Base-by-base conservation (phyloP, 1,140 invertebrate genomes). In the Akabosia matsudoensis region DNA sequence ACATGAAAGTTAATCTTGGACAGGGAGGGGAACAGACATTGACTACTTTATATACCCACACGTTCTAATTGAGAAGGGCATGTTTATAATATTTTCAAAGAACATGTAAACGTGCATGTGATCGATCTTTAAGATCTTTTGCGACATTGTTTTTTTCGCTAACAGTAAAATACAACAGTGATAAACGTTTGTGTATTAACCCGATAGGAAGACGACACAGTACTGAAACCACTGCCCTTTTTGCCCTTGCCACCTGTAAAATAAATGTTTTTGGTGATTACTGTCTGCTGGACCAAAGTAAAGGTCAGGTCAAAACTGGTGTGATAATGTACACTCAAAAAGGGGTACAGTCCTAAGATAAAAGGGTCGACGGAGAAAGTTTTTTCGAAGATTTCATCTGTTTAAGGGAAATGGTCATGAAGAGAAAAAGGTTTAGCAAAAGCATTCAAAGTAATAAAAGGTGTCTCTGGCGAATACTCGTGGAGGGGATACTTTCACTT, bases 131-230 rank as follows among this genome's bases (percentile, higher is more conserved):
- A n/a, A 61, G 54, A 61, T 61, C 54, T 14, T 61, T 61, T 22
- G 24, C 14, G n/a, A 51, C 45, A 51, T n/a, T n/a, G n/a, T n/a
- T n/a, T n/a, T n/a, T n/a, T n/a, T n/a, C n/a, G n/a, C 10, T 51
- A 51, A 51, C 10, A n/a, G 45, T 51, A n/a, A 13, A n/a, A 24
- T n/a, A 4, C 14, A 14, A 61, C 54, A n/a, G 54, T 30, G 28
- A 28, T 4, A 67, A 67, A 30, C 4, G 61, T 16, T 67, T 67
- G 26, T 10, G 61, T 67, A 28, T 30, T 56, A 76, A 83, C 82
- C 79, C 82, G 82, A 80, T 85, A 85, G 54, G 81, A 79, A 76
- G 85, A 84, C n/a, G 86, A 87, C 56, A 88, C 87, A 45, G 86
- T 87, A 80, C 84, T 84, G 83, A 87, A 86, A 79, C 85, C 83